Evolutionary conservation across 2,797 vertebrate genomes (phyloP), one percentile per base, ranked within the genome.

Genomic region (Sardinella longiceps): DNA sequence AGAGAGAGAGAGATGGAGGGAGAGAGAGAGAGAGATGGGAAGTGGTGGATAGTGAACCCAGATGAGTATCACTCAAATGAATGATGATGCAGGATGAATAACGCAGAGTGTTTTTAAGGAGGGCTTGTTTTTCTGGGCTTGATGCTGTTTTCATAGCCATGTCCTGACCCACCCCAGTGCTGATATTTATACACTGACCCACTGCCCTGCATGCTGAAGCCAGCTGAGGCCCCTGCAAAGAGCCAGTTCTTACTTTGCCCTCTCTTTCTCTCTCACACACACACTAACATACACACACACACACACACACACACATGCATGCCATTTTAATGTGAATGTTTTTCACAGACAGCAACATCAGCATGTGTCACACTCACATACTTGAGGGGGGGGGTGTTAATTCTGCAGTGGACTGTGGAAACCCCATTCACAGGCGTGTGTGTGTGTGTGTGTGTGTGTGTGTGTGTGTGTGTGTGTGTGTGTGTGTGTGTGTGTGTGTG

Each of bases 261-360:
- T 74, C 30, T 33, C 28, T 10, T 12, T 2, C 14, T 15, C 14
- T 15, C 66, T 2, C 66, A 39, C 66, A 39, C 30, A 39, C 15
- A 74, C 66, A 74, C 66, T 39, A 33, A 74, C 66, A 23, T 5
- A 74, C 66, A 74, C 30, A 20, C 66, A 74, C 66, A 74, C 66
- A 33, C 60, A 63, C 25, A 63, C 11, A 30, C 25, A 63, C 60
- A 63, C 11, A 30, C 11, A 63, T 28, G 25, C 30, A 37, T 10
- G 9, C 4, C 1, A 1, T 14, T 50, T 50, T 14, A 50, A 14
- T 50, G 11, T 50, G 48, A 48, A 48, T 14, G 48, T 50, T 12
- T 50, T 50, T 50, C n/a, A n/a, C n/a, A 50, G 12, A 14, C 7
- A 48, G 7, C 46, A 15, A 50, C 48, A 14, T 50, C 48, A 50